Evolutionary conservation across 37 sponge, comb jelly and placozoan species (phyloP), one percentile per base, ranked within the genome.

Genomic region (Amphimedon queenslandica): DNA sequence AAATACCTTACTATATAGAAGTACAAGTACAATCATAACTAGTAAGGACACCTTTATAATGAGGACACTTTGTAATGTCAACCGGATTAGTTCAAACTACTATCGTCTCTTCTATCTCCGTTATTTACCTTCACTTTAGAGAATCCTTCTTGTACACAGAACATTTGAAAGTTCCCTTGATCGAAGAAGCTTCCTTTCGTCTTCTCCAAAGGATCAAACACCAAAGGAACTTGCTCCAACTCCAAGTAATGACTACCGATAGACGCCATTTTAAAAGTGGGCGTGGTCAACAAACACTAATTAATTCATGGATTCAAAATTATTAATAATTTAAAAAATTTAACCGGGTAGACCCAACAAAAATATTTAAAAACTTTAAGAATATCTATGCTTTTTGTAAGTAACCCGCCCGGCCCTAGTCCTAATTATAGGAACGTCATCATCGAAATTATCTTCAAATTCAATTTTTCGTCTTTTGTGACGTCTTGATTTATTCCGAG

Each of bases 151-250:
- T 92, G 84, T 39, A 92, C 85, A 37, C 85, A 84, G 51, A 92
- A 84, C 89, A 92, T 81, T 28, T 92, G 93, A 13, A 83, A 83
- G 64, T 92, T 92, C 57, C 57, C 61, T 69, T 76, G 82, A 34
- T 92, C 93, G 35, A 87, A 92, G 72, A 92, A 92, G 56, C 75
- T 81, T 24, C 88, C 84, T 66, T 84, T 76, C 43, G 84, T 80
- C 42, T 89, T 63, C 57, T 80, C 77, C 2, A 89, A 40, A 0
- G 92, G 87, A 10, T 86, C 92, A 60, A 92, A 92, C 2, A 70
- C 73, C 57, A 92, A 67, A 2, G 88, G 82, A 1, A 87, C 55
- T 58, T 87, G 76, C 1, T 40, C 43, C 38, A 82, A 31, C 24
- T 75, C 61, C 10, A 82, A 38, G 65, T 68, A 82, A 29, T 75